phyloP scores from a whole-genome alignment of 2,888 invertebrate species.

The Coelinius sp. region DNA sequence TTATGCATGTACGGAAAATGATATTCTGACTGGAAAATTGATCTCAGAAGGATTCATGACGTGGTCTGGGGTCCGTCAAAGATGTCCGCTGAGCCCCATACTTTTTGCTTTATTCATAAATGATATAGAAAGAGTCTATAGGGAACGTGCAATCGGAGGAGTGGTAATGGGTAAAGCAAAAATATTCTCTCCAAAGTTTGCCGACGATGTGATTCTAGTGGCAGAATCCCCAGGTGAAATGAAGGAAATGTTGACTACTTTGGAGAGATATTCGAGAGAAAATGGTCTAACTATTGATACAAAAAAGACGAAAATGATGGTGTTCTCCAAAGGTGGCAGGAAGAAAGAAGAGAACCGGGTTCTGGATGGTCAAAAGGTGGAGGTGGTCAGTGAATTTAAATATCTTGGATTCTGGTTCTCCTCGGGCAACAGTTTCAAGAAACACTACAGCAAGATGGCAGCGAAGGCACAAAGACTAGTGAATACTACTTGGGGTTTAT shows the following conservation, averaged over 20 bases:
- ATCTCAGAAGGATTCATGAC: not conserved
- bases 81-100: not conserved
- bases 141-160: not conserved
- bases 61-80: not conserved
- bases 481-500: too few relatives aligned
- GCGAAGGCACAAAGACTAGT: too few relatives aligned
- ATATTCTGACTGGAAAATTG: not conserved
- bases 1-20: not conserved
- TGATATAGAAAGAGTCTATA: not conserved
- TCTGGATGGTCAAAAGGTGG: not conserved
- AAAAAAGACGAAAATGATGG: not conserved
- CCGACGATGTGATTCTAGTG: not conserved
- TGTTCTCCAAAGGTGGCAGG: not conserved
- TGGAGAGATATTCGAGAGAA: not conserved
- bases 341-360: not conserved
- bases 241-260: not conserved
- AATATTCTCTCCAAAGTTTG: not conserved
- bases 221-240: not conserved
- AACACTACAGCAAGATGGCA: too few relatives aligned
- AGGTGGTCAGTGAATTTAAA: not conserved
- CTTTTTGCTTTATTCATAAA: not conserved
- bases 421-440: too few relatives aligned
- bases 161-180: not conserved
- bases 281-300: slow-evolving; percentile 15
- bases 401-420: not conserved